phyloP scores from a whole-genome alignment of 2,888 invertebrate genomes.

The Odontothrips loti region DNA sequence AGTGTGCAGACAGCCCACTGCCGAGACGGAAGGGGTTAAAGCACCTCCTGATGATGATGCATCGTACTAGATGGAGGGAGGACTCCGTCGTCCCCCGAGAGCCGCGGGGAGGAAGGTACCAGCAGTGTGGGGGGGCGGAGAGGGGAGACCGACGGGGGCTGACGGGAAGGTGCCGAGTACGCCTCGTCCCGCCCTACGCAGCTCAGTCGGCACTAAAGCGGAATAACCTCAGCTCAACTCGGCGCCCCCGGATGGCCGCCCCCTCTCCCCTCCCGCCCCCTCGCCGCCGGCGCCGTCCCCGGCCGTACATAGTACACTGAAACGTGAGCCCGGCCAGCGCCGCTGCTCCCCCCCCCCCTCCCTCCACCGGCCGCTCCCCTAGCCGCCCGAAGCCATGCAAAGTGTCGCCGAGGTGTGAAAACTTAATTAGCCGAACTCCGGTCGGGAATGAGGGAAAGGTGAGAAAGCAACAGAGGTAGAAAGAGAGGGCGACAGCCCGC shows the following conservation, averaged over 20 bases:
- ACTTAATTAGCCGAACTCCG: conserved; percentile 20
- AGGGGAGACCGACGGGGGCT: neutral
- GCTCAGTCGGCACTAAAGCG: conserved; percentile 22
- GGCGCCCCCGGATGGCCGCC: neutral
- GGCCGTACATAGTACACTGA: neutral
- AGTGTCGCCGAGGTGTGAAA: conserved; percentile 24
- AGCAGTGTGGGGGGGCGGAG: neutral
- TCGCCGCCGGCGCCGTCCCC: neutral
- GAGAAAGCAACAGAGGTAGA: too few species aligned
- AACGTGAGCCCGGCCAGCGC: neutral
- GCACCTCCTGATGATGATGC: neutral
- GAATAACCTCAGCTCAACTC: conserved; percentile 2
- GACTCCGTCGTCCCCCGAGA: neutral
- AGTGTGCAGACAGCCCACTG: too few species aligned
- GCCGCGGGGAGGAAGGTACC: neutral
- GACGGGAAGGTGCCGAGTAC: neutral
- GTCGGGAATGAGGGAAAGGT: neutral
- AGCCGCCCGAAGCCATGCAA: neutral
- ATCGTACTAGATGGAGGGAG: neutral
- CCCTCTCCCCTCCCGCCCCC: neutral
- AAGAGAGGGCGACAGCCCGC: too few species aligned
- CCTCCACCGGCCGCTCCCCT: neutral
- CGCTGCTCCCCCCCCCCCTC: neutral
- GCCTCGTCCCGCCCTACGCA: neutral
- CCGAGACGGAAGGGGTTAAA: too few species aligned